Percentiles rank a stretch among this genome's conserved stretches.
Conservation (phyloP, 2,113 vertebrate genomes). For the Cyprinodon tularosa region DNA sequence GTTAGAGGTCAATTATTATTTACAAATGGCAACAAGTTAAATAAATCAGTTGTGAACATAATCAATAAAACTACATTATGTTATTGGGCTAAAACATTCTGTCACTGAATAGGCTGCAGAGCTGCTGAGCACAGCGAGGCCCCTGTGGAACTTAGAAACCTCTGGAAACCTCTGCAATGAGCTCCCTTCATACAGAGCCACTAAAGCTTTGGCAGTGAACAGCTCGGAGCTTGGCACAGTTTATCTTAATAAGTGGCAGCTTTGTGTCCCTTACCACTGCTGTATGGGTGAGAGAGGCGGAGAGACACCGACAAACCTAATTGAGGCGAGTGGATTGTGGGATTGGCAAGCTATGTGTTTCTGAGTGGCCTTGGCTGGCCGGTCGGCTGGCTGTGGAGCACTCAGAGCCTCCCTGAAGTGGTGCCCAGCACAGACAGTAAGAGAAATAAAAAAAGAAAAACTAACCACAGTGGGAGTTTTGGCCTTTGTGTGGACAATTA, state of each 20-base stretch:
- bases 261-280: conserved; percentile 62
- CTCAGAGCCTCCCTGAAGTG: conserved; percentile 57
- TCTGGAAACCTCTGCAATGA: conserved; percentile 49
- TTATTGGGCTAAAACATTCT: not conserved
- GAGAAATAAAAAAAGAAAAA: conserved; percentile 35
- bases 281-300: conserved; percentile 35
- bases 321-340: conserved; percentile 51
- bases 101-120: not conserved
- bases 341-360: conserved; percentile 47
- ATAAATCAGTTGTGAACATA: not conserved
- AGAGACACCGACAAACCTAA: conserved; percentile 38
- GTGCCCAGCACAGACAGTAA: conserved; percentile 37
- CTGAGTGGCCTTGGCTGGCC: conserved; percentile 51
- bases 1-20: not conserved
- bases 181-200: conserved; percentile 39
- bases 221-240: conserved; percentile 73
- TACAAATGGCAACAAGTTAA: not conserved
- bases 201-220: conserved; percentile 65
- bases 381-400: conserved; percentile 57
- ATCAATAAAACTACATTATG: not conserved
- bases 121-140: conserved; percentile 11
- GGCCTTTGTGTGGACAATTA: conserved; percentile 68
- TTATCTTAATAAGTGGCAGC: conserved; percentile 73
- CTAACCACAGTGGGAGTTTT: conserved; percentile 60
- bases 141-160: conserved; percentile 26